Evolutionary conservation across 2,888 invertebrate genomes (phyloP).

Genomic region (Microctonus brassicae): DNA sequence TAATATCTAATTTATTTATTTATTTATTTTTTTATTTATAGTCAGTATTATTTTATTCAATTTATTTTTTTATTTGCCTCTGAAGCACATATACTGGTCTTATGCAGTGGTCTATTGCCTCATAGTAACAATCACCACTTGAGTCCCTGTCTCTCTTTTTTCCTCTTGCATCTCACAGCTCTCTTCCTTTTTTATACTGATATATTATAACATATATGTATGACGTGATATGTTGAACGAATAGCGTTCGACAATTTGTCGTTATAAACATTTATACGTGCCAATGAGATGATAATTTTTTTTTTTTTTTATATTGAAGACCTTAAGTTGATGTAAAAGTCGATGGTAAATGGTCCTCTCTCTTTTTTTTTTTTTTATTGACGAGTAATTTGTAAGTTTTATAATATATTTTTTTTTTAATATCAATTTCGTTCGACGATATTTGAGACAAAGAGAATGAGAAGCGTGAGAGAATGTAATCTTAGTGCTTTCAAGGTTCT

Average conservation of each 20-base stretch:
- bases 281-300: slow-evolving; percentile 3
- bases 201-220: neutral
- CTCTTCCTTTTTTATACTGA: neutral
- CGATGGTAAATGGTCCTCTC: neutral
- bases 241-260: neutral
- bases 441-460: slow-evolving; percentile 20
- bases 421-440: neutral
- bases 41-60: neutral
- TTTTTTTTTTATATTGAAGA: neutral
- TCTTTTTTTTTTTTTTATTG: neutral
- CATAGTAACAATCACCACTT: slow-evolving; percentile 5
- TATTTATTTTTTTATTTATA: neutral
- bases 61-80: neutral
- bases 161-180: neutral
- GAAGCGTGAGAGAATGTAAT: slow-evolving; percentile 21
- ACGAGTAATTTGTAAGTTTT: neutral
- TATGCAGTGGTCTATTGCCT: slow-evolving; percentile 29
- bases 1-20: slow-evolving; percentile 3
- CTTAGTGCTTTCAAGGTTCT: slow-evolving; percentile 18
- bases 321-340: neutral
- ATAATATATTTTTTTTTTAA: slow-evolving; percentile 7
- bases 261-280: neutral
- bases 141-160: slow-evolving; percentile 11
- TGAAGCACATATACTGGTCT: neutral
- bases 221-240: neutral